Evolutionary conservation across 2,113 vertebrate genomes (phyloP).

Genomic region (Atherinomorus stipes): DNA sequence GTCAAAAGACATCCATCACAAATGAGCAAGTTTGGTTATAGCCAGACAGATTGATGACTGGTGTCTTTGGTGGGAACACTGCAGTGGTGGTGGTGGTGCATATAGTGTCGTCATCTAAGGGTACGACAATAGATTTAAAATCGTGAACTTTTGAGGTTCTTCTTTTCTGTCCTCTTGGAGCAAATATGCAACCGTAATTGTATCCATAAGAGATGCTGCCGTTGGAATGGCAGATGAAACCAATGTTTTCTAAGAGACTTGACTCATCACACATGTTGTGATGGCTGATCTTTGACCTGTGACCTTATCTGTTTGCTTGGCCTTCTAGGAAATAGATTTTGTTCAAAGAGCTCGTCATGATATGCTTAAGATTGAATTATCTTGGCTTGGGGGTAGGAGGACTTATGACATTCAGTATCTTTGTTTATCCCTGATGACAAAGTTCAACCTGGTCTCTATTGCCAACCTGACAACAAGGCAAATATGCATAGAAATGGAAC

Average conservation of each 20-base stretch:
- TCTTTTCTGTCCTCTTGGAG: background rate
- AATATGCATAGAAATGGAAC: no score
- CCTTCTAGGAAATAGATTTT: constrained; percentile 30
- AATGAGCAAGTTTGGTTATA: constrained; percentile 50
- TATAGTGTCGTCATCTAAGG: constrained; percentile 16
- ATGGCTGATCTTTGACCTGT: constrained; percentile 45
- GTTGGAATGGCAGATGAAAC: constrained; percentile 18
- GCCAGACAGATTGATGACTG: constrained; percentile 18
- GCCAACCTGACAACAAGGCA: constrained; percentile 13
- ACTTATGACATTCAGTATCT: constrained; percentile 21
- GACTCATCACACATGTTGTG: constrained; percentile 8
- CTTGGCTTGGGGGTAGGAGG: constrained; percentile 21
- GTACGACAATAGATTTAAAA: constrained; percentile 10
- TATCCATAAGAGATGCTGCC: background rate
- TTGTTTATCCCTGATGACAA: constrained; percentile 28
- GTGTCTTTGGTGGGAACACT: constrained; percentile 15
- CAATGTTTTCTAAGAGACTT: constrained; percentile 35
- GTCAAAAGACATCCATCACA: constrained; percentile 58
- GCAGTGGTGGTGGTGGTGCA: constrained; percentile 1
- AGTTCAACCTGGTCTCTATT: constrained; percentile 25
- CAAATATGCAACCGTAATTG: background rate
- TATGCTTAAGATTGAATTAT: constrained; percentile 51
- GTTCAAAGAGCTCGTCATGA: constrained; percentile 42
- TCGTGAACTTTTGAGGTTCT: background rate
- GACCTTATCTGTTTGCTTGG: constrained; percentile 21